Percentiles rank a stretch among this genome's conserved stretches.
These are phyloP conservation scores for Hesperia comma DNA, from an alignment of 2,888 invertebrate genomes.

Conservation along the genomic window DNA sequence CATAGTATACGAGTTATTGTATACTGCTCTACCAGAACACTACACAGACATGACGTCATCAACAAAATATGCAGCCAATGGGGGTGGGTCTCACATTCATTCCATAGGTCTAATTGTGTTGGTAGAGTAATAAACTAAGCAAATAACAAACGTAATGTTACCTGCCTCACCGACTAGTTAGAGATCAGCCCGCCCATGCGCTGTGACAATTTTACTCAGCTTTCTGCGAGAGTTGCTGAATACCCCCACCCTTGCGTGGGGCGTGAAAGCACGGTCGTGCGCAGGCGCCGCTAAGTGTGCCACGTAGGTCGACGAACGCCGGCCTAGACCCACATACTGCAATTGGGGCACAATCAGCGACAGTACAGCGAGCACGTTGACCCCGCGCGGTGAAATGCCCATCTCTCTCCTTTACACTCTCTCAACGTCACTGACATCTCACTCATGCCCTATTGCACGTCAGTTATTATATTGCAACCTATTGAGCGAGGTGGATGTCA, in stretches of 20 bases:
- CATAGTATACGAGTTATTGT: too few relatives aligned
- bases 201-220: conserved; percentile 62
- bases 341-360: conserved; percentile 84
- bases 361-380: conserved; percentile 81
- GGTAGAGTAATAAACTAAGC: neutral
- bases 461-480: neutral
- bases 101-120: too few relatives aligned
- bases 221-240: conserved; percentile 62
- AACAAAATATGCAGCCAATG: too few relatives aligned
- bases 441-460: conserved; percentile 2
- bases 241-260: conserved; percentile 67
- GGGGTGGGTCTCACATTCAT: too few relatives aligned
- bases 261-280: conserved; percentile 79
- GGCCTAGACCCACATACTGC: conserved; percentile 83
- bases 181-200: conserved; percentile 30
- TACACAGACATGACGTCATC: too few relatives aligned
- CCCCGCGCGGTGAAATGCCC: conserved; percentile 82
- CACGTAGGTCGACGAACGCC: conserved; percentile 83
- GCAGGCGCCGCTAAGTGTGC: conserved; percentile 78
- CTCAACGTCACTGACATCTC: conserved; percentile 55
- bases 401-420: conserved; percentile 81
- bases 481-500: neutral
- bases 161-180: conserved; percentile 9
- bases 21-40: too few relatives aligned
- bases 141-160: conserved; percentile 20